phyloP scores from a whole-genome alignment of 2,888 invertebrate genomes.

The Lithophane ornitopus region DNA sequence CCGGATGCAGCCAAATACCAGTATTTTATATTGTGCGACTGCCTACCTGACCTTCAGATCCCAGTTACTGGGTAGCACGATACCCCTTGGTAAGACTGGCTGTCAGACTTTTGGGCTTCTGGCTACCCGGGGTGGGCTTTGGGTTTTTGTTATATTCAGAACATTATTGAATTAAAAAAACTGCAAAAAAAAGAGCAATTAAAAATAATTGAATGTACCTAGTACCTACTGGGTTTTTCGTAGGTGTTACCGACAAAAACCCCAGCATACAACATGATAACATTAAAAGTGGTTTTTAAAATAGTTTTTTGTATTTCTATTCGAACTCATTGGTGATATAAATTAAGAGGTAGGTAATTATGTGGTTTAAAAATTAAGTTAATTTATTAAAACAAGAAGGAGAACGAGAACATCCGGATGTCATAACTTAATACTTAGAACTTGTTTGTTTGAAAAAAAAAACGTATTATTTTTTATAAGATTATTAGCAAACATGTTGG shows the following conservation, averaged over 20 bases:
- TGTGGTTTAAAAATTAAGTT: neutral
- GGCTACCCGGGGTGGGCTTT: neutral
- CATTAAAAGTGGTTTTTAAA: neutral
- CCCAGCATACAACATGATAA: neutral
- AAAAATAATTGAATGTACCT: neutral
- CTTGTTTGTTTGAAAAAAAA: slow-evolving; percentile 17
- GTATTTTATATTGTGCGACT: too few species aligned
- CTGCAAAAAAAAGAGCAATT: too few species aligned
- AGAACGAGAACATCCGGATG: slow-evolving; percentile 22
- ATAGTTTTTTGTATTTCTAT: neutral
- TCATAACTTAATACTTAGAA: slow-evolving; percentile 29
- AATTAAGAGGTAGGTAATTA: neutral
- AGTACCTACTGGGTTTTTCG: neutral
- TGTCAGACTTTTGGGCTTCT: neutral
- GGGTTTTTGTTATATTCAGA: too few species aligned
- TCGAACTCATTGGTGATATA: neutral
- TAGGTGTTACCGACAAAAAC: neutral
- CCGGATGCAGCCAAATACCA: too few species aligned
- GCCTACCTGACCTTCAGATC: neutral
- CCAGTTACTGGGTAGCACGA: neutral
- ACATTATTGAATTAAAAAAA: too few species aligned
- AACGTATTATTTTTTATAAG: neutral
- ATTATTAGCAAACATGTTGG: neutral
- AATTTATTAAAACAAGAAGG: slow-evolving; percentile 8
- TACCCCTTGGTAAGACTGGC: neutral